phyloP scores from a whole-genome alignment of 2,797 vertebrate species.

The Cirrhinus molitorella region DNA sequence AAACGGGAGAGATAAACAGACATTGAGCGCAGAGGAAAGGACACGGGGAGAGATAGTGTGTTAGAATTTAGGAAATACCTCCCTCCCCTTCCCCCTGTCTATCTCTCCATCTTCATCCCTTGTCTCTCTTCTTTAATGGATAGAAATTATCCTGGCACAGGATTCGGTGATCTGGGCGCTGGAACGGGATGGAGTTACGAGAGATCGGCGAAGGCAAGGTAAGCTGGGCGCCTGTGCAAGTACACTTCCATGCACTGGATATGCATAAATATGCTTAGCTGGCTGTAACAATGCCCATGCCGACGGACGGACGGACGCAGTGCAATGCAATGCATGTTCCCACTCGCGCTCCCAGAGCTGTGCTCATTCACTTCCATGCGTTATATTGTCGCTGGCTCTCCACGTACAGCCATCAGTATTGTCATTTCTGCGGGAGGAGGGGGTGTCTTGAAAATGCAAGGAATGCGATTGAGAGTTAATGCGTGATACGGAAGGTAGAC shows the following conservation, averaged over 20 bases:
- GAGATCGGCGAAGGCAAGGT: slow-evolving; percentile 83
- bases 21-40: slow-evolving; percentile 69
- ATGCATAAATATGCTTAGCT: slow-evolving; percentile 54
- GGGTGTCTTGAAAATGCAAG: slow-evolving; percentile 76
- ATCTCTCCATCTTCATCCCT: slow-evolving; percentile 79
- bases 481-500: slow-evolving; percentile 70
- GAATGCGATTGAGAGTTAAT: slow-evolving; percentile 79
- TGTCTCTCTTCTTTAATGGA: slow-evolving; percentile 80
- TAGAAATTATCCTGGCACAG: slow-evolving; percentile 82
- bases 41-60: slow-evolving; percentile 66
- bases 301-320: slow-evolving; percentile 51
- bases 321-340: slow-evolving; percentile 58
- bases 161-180: slow-evolving; percentile 82
- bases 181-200: slow-evolving; percentile 85
- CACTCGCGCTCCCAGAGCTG: slow-evolving; percentile 42
- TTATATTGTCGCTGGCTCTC: slow-evolving; percentile 63
- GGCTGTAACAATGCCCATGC: slow-evolving; percentile 71
- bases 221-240: slow-evolving; percentile 63
- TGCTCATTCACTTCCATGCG: slow-evolving; percentile 54
- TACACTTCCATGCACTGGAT: slow-evolving; percentile 41
- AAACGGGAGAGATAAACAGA: slow-evolving; percentile 82
- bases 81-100: slow-evolving; percentile 73
- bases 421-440: slow-evolving; percentile 67
- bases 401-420: slow-evolving; percentile 74
- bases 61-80: slow-evolving; percentile 72